A percentile compares a stretch with the other conserved stretches of the same genome.
Conservation (phyloP, 2,797 vertebrate species). For the Bovichtus variegatus region DNA sequence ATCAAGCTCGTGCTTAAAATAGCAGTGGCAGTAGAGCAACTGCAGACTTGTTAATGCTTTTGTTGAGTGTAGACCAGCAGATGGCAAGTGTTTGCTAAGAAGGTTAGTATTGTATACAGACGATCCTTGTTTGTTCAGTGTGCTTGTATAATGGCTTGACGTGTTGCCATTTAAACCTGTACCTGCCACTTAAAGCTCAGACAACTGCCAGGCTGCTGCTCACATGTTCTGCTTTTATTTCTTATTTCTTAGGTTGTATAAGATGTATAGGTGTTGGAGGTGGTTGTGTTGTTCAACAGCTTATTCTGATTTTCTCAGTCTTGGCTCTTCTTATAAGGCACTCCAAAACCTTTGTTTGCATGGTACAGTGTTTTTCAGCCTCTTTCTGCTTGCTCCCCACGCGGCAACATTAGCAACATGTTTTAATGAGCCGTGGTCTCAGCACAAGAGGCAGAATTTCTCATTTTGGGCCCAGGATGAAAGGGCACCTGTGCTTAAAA, state of each 20-base stretch:
- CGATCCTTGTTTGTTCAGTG: slow-evolving; percentile 24
- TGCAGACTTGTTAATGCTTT: slow-evolving; percentile 17
- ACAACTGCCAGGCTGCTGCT: slow-evolving; percentile 41
- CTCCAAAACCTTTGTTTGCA: slow-evolving; percentile 9
- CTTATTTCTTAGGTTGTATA: neutral
- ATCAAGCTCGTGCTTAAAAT: slow-evolving; percentile 38
- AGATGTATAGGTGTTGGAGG: slow-evolving; percentile 10
- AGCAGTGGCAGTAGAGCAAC: slow-evolving; percentile 25
- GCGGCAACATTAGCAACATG: neutral
- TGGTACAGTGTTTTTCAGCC: slow-evolving; percentile 2
- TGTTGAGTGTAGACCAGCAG: slow-evolving; percentile 28
- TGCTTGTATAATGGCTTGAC: neutral
- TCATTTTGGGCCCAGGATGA: slow-evolving; percentile 3
- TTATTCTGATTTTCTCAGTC: neutral
- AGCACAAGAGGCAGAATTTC: neutral
- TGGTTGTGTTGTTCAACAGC: neutral
- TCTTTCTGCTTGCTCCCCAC: neutral
- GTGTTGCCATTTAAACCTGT: slow-evolving; percentile 18
- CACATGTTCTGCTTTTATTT: slow-evolving; percentile 30
- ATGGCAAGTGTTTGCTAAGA: slow-evolving; percentile 24
- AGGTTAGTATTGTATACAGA: slow-evolving; percentile 34
- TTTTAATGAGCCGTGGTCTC: slow-evolving; percentile 21
- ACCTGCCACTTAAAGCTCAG: slow-evolving; percentile 21
- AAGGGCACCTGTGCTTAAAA: slow-evolving; percentile 32
- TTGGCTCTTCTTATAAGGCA: neutral